Base-by-base conservation (phyloP, 1,140 invertebrate genomes). In the Drosophila virilis region DNA sequence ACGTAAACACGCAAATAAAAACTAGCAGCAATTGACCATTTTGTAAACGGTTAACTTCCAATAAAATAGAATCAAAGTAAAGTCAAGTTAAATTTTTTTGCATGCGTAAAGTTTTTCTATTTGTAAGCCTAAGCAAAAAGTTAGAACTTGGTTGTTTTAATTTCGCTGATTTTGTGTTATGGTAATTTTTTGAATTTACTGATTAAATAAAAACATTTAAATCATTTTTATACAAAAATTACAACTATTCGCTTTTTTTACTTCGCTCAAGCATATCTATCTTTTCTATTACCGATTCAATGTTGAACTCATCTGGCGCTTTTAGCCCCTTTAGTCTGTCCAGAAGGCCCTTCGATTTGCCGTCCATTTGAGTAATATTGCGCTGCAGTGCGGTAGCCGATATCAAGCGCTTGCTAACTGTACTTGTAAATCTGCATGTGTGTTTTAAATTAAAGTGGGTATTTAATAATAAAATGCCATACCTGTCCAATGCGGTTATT, bases 171-270 rank as follows among this genome's bases (percentile, higher is more conserved):
- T 86, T 81, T 86, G 66, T 88, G 61, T 86, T 83, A 79, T 73
- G 72, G 61, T 74, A 79, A 88, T 79, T 82, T 83, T 78, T 82
- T 77, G 71, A 77, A 86, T 89, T 58, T 80, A 84, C 62, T 75
- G 67, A 84, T 74, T 82, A 81, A 90, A 89, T 89, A 89, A 76
- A 75, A 72, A 71, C 65, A 88, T 71, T 78, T 78, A 80, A 84
- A 77, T 71, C 64, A 84, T 89, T 84, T 84, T 75, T 89, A 83
- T 78, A 86, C 76, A 88, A 83, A 48, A 32, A 13, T 3, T 35
- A 15, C 71, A 38, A 28, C 22, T 28, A 28, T 28, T 5, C 4
- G 45, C 22, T 64, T 59, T 40, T 33, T 46, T 78, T 64, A 15
- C 17, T 42, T 13, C 17, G 33, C 40, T 89, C 59, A 37, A 91